Conservation (phyloP, 1,140 invertebrate species). For the Branchinecta lynchi region DNA sequence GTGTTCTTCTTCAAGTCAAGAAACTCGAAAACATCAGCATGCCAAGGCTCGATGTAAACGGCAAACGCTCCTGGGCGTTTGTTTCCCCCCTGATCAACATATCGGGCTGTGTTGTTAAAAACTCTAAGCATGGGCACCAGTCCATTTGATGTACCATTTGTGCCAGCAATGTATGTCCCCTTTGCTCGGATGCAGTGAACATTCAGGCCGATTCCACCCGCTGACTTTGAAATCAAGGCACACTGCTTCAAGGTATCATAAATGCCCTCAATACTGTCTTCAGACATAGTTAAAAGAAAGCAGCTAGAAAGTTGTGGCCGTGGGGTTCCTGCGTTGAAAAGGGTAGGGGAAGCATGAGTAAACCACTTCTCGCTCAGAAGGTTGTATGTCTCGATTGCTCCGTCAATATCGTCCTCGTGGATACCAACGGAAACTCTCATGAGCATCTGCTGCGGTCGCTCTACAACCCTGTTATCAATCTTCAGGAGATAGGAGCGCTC, state of each 20-base stretch:
- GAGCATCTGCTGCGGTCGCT: slow-evolving; percentile 95
- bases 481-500: slow-evolving; percentile 90
- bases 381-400: slow-evolving; percentile 93
- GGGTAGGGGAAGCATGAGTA: slow-evolving; percentile 92
- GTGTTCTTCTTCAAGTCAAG: slow-evolving; percentile 87
- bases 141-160: slow-evolving; percentile 89
- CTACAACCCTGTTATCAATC: slow-evolving; percentile 82
- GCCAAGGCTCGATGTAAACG: slow-evolving; percentile 97
- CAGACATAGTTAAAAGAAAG: slow-evolving; percentile 85
- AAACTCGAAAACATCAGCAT: slow-evolving; percentile 93
- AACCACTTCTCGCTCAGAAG: slow-evolving; percentile 89
- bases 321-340: slow-evolving; percentile 87
- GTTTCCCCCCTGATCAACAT: slow-evolving; percentile 96
- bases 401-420: slow-evolving; percentile 82
- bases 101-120: slow-evolving; percentile 88
- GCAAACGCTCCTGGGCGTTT: slow-evolving; percentile 99
- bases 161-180: slow-evolving; percentile 82
- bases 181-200: slow-evolving; percentile 88
- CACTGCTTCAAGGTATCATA: slow-evolving; percentile 87
- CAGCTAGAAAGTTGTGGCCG: slow-evolving; percentile 88
- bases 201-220: slow-evolving; percentile 93
- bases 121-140: slow-evolving; percentile 94
- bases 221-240: slow-evolving; percentile 90
- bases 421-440: slow-evolving; percentile 97
- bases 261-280: slow-evolving; percentile 97